These are phyloP conservation scores for Sinonovacula constricta DNA, from an alignment of 1,140 invertebrate species.

Conservation along the genomic window DNA sequence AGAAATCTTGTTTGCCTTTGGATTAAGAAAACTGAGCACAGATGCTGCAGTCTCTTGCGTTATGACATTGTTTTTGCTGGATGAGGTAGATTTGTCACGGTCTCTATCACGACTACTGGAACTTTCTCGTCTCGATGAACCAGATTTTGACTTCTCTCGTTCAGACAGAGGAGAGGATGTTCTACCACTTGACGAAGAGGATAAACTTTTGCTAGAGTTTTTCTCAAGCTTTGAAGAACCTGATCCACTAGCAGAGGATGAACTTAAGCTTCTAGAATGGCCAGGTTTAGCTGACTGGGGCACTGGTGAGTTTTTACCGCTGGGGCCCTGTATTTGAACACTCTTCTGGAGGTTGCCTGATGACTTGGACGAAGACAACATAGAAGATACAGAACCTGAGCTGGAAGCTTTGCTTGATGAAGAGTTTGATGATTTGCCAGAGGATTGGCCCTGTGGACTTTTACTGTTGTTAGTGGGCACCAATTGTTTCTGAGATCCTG, in stretches of 20 bases:
- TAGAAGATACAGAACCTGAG: conserved; percentile 6
- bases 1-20: conserved; percentile 68
- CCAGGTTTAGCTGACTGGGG: conserved; percentile 30
- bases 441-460: conserved; percentile 41
- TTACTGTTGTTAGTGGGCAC: conserved; percentile 31
- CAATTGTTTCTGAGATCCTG: conserved; percentile 54
- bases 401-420: conserved; percentile 28
- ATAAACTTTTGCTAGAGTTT: conserved; percentile 29
- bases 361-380: conserved; percentile 29
- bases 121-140: conserved; percentile 43
- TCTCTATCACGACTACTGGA: conserved; percentile 37
- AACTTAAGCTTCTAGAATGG: conserved; percentile 37
- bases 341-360: conserved; percentile 37
- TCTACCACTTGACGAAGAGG: conserved; percentile 39
- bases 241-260: neutral
- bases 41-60: conserved; percentile 43
- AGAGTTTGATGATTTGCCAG: conserved; percentile 13
- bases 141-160: conserved; percentile 52
- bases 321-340: conserved; percentile 45
- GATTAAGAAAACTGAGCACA: conserved; percentile 68
- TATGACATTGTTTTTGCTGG: conserved; percentile 50
- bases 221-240: conserved; percentile 44
- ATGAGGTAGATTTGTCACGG: conserved; percentile 56
- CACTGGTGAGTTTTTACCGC: conserved; percentile 43
- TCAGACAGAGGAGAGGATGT: conserved; percentile 52